Evolutionary conservation across 2,797 vertebrate genomes (phyloP).

Genomic region (Tinamus major): DNA sequence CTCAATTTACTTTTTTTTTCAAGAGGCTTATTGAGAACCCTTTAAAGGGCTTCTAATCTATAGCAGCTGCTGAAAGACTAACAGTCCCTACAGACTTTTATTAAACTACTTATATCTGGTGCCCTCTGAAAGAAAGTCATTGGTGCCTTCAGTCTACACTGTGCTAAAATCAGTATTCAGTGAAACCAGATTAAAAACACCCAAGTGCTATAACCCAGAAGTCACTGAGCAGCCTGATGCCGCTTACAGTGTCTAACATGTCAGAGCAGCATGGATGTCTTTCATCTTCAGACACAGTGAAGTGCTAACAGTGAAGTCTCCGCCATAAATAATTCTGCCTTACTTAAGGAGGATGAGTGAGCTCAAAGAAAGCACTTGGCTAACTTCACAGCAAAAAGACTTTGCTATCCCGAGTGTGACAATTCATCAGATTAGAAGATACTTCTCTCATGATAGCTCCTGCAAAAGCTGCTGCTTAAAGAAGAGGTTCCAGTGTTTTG

Average conservation of each 20-base stretch:
- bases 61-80: neutral
- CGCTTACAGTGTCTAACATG: conserved; percentile 16
- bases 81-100: neutral
- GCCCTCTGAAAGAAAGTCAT: neutral
- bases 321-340: conserved; percentile 62
- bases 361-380: conserved; percentile 29
- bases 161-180: neutral
- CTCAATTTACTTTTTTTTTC: neutral
- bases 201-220: conserved; percentile 5
- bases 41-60: neutral
- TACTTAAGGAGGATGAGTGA: conserved; percentile 38
- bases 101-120: neutral
- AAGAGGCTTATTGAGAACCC: neutral
- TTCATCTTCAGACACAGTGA: conserved; percentile 37
- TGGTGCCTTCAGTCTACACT: neutral
- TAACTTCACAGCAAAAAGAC: conserved; percentile 47
- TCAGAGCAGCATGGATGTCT: conserved; percentile 1
- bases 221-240: neutral
- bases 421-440: conserved; percentile 5
- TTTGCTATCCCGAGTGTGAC: neutral
- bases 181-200: neutral
- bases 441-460: neutral
- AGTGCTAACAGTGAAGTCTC: conserved; percentile 12
- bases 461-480: neutral
- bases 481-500: neutral